phyloP scores from a whole-genome alignment of 2,888 invertebrate species.

The Thalpophila matura region DNA sequence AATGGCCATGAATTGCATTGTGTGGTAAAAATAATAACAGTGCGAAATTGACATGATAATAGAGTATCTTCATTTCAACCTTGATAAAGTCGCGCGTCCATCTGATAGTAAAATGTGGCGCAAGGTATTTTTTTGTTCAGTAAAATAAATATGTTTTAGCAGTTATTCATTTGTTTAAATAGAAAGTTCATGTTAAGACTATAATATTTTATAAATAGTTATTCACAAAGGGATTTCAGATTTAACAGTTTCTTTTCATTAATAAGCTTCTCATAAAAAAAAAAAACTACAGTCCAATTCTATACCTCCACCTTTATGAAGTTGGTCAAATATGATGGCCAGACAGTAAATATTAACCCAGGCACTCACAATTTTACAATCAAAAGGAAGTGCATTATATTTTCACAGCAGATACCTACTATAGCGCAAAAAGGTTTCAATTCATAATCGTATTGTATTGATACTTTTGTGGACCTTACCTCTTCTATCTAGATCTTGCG shows the following conservation, averaged over 20 bases:
- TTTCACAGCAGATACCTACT: constrained; percentile 30
- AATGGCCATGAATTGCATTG: constrained; percentile 57
- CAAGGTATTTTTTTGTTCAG: constrained; percentile 45
- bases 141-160: constrained; percentile 28
- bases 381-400: constrained; percentile 34
- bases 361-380: constrained; percentile 22
- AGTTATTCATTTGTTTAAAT: constrained; percentile 1
- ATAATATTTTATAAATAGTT: constrained; percentile 3
- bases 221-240: neutral
- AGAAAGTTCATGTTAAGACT: neutral
- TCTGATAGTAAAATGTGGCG: constrained; percentile 63
- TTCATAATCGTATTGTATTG: constrained; percentile 42
- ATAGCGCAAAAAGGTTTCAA: constrained; percentile 33
- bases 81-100: constrained; percentile 64
- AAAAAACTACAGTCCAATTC: too few species aligned
- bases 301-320: too few species aligned
- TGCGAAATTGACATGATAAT: constrained; percentile 67
- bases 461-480: constrained; percentile 80
- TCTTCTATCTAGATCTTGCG: constrained; percentile 91
- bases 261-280: neutral
- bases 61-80: constrained; percentile 64
- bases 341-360: neutral
- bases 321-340: too few species aligned
- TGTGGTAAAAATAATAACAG: constrained; percentile 65
- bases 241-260: neutral